A percentile compares a stretch with the other conserved stretches of the same genome.
These are phyloP conservation scores for Eilema caniola DNA, from an alignment of 2,888 invertebrate genomes.

Conservation along the genomic window DNA sequence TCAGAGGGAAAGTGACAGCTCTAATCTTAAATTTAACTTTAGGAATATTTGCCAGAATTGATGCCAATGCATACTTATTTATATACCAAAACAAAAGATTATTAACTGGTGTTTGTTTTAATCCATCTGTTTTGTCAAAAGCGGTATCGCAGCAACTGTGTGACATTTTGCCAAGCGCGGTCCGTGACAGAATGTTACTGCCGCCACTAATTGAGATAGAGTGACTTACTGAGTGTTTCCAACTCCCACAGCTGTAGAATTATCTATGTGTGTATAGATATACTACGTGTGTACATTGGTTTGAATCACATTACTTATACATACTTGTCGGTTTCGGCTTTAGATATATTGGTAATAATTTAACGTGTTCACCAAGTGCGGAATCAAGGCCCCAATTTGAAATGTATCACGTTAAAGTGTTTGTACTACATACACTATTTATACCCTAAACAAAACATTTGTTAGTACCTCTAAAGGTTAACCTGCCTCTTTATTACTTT, in stretches of 20 bases:
- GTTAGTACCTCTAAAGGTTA: not conserved
- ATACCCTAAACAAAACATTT: not conserved
- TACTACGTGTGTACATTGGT: not conserved
- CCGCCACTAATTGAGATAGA: slow-evolving; percentile 18
- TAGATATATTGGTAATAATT: not conserved
- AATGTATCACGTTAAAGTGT: not conserved
- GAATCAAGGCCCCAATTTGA: not conserved
- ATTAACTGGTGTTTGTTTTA: not conserved
- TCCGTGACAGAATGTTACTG: slow-evolving; percentile 9
- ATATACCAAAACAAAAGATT: not conserved
- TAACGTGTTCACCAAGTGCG: not conserved
- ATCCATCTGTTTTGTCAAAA: not conserved
- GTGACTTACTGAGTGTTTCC: slow-evolving; percentile 11
- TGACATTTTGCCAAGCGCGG: slow-evolving; percentile 8
- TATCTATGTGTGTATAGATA: not conserved
- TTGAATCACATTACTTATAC: not conserved
- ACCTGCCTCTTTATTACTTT: not conserved
- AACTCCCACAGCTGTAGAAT: slow-evolving; percentile 10
- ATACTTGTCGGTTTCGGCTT: not conserved
- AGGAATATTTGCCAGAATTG: too few relatives aligned
- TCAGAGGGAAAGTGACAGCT: too few relatives aligned
- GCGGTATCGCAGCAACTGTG: not conserved
- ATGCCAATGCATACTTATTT: not conserved
- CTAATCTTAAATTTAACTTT: too few relatives aligned
- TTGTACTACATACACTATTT: not conserved